Conservation (phyloP, 2,888 invertebrate species). For the Orthonevra nobilis region DNA sequence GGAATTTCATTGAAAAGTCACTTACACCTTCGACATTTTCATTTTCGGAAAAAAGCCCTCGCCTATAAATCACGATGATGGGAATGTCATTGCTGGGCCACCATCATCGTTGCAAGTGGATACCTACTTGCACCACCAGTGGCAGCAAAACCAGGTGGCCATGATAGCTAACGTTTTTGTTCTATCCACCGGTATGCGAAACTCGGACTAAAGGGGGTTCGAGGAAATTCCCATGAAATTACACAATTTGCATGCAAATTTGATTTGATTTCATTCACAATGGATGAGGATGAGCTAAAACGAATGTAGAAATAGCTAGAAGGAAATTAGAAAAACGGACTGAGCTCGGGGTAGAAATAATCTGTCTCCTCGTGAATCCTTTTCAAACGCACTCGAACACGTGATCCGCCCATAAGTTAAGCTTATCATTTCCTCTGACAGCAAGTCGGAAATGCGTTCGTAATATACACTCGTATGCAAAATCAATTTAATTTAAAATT, state of each 20-base stretch:
- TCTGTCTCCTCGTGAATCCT: too few relatives aligned
- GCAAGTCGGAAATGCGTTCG: conserved; percentile 43
- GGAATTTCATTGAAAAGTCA: conserved; percentile 51
- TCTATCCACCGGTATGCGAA: conserved; percentile 12
- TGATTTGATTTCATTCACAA: conserved; percentile 66
- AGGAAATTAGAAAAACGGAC: conserved; percentile 48
- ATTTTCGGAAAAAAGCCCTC: too few relatives aligned
- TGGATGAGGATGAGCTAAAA: conserved; percentile 34
- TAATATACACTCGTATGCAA: conserved; percentile 52
- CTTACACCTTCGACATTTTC: conserved; percentile 22
- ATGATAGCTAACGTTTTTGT: conserved; percentile 2
- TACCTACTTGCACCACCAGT: conserved; percentile 4
- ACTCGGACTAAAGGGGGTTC: background rate
- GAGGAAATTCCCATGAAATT: conserved; percentile 61
- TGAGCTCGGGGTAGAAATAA: too few relatives aligned
- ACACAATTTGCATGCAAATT: conserved; percentile 68
- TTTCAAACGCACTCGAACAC: conserved; percentile 7
- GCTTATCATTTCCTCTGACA: conserved; percentile 31
- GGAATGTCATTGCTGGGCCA: conserved; percentile 44
- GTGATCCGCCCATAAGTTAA: conserved; percentile 19
- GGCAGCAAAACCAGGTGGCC: conserved; percentile 39
- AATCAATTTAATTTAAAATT: conserved; percentile 58
- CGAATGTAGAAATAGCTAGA: background rate
- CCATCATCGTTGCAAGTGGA: conserved; percentile 6
- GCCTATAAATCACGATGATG: too few relatives aligned